These are phyloP conservation scores for Molossus alvarezi DNA, from an alignment of 2,797 vertebrate species.

Conservation along the genomic window DNA sequence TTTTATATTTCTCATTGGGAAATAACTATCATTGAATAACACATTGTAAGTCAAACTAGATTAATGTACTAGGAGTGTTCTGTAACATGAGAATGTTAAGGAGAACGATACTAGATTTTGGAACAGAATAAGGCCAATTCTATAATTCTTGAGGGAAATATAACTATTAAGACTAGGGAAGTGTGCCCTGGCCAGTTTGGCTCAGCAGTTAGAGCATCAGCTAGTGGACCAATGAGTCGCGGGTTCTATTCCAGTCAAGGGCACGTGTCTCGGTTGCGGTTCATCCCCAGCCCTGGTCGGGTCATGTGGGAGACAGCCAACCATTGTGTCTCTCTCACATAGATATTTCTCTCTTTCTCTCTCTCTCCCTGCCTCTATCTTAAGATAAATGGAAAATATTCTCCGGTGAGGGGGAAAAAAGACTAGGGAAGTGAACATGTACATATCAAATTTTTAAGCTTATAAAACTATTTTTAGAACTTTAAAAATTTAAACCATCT, in stretches of 20 bases:
- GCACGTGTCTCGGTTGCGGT: too few species aligned
- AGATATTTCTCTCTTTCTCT: too few species aligned
- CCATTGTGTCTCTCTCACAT: too few species aligned
- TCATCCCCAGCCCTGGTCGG: too few species aligned
- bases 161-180: neutral
- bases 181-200: neutral
- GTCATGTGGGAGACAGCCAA: too few species aligned
- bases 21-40: neutral
- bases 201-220: too few species aligned
- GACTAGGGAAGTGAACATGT: neutral
- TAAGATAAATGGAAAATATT: too few species aligned
- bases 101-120: neutral
- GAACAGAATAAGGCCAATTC: neutral
- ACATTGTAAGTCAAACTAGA: neutral
- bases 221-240: too few species aligned
- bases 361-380: too few species aligned
- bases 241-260: too few species aligned
- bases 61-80: slow-evolving; percentile 23
- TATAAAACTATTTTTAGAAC: neutral
- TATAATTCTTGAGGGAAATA: slow-evolving; percentile 16
- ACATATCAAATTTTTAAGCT: neutral
- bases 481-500: slow-evolving; percentile 12
- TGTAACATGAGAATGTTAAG: neutral
- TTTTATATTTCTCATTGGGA: neutral
- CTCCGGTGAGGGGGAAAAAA: neutral